Base-by-base conservation (phyloP, 1,140 invertebrate species). In the Orchesella cincta region DNA sequence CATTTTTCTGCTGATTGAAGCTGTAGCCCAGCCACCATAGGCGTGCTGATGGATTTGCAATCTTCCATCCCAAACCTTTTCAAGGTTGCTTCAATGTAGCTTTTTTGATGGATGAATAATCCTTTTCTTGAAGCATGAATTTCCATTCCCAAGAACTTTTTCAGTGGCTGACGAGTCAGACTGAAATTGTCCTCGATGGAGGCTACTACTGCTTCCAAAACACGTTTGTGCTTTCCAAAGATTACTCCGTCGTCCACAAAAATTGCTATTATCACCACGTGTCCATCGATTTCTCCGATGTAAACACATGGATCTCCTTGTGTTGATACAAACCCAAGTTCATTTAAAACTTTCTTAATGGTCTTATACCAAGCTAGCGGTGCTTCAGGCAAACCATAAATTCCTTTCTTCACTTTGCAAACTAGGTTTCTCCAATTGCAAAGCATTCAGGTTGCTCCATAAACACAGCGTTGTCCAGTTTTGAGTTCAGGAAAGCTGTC, bases 321-420 rank as follows among this genome's bases (percentile, higher is more conserved):
- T 73, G 46, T 28, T 16, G 8, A 2, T 26, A 12, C 2, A 18
- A 73, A 52, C 1, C 35, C 35, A 1, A 73, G 23, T 16, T 36
- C 20, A 14, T 39, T 28, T 29, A 46, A 16, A 1, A 28, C n/a
- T n/a, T n/a, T n/a, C n/a, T n/a, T n/a, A n/a, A n/a, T 31, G 3
- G 12, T 57, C 23, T 57, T 57, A 5, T 81, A 85, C 85, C 85
- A 87, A 23, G 80, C 82, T 36, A 84, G 79, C 23, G 84, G 83
- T 23, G 85, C 83, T 79, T 88, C 85, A 77, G 86, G 86, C 16
- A 87, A 67, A 3, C 84, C 85, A 77, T 87, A 87, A 8, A 87
- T 35, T 23, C 83, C 83, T 31, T 76, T 76, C 54, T 64, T 64
- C 16, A 76, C 29, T 1, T 33, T 8, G 23, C 39, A 67, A 23